Conservation (phyloP, 2,797 vertebrate species). For the Pseudopleuronectes americanus region DNA sequence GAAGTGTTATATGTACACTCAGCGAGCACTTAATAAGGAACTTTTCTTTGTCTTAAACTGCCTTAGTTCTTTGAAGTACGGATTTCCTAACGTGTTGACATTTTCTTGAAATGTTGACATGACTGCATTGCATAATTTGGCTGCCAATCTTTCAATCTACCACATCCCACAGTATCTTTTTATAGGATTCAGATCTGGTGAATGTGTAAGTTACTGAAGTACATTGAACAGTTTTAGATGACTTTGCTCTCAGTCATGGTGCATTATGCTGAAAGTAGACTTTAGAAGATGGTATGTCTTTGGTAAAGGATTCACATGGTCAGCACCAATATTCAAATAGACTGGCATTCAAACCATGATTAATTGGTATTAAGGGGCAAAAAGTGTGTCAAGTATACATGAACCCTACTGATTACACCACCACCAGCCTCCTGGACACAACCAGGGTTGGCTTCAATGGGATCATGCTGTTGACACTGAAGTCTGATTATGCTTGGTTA, state of each 20-base stretch:
- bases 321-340: not conserved
- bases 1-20: no score
- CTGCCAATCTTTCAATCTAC: not conserved
- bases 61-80: not conserved
- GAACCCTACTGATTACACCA: no score
- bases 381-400: no score
- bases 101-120: not conserved
- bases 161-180: not conserved
- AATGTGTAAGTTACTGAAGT: not conserved
- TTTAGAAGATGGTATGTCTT: not conserved
- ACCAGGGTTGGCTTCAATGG: no score
- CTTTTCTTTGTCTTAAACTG: not conserved
- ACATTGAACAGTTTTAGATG: not conserved
- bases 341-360: no score
- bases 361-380: no score
- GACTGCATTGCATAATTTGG: not conserved
- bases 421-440: no score
- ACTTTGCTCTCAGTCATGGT: no score
- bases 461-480: no score
- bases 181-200: not conserved
- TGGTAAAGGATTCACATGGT: not conserved
- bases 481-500: no score
- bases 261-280: not conserved
- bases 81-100: not conserved
- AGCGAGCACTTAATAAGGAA: no score